Base-by-base conservation (phyloP, 2,797 vertebrate genomes). In the Denticeps clupeoides region DNA sequence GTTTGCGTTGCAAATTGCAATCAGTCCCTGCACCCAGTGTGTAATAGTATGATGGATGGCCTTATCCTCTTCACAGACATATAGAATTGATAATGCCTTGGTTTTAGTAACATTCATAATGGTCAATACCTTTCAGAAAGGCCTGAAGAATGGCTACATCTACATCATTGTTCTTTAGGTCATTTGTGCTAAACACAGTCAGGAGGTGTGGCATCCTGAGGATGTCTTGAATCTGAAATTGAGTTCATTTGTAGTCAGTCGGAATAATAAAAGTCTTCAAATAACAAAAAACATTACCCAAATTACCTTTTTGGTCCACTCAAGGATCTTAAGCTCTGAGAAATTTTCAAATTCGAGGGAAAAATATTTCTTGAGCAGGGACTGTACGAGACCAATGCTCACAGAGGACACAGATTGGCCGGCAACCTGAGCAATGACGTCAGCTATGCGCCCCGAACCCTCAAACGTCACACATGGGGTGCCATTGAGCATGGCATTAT, bases 141-240 rank as follows among this genome's bases (percentile, higher is more conserved):
- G 91, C 91, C 58, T 92, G 87, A 11, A 99, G 84, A 65, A 99
- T 97, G 38, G 95, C 91, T 52, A 97, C 82, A 4, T 98, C 95
- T 68, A 99, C 70, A 0, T 94, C 89, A 16, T 81, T 76, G n/a
- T 89, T 84, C 33, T 74, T 78, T 0, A 86, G 88, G 55, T 86
- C 87, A 4, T 83, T 83, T n/a, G 87, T 79, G 55, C 78, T 78
- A 75, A 92, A 97, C 27, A 99, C 63, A 0, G 92, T 93, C 69
- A 99, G 74, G 60, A 96, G 72, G 32, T 92, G 84, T 19, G 63
- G 69, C 65, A 73, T 81, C 51, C 87, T 70, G 52, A 93, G 80
- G 0, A 99, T 97, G 67, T 97, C 91, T 49, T 96, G 94, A 67
- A 99, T 92, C 95, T 99, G 35, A 51, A 12, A n/a, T 4, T n/a